These are phyloP conservation scores for Drosophila kepulauana DNA, from an alignment of 1,140 invertebrate genomes.

Conservation along the genomic window DNA sequence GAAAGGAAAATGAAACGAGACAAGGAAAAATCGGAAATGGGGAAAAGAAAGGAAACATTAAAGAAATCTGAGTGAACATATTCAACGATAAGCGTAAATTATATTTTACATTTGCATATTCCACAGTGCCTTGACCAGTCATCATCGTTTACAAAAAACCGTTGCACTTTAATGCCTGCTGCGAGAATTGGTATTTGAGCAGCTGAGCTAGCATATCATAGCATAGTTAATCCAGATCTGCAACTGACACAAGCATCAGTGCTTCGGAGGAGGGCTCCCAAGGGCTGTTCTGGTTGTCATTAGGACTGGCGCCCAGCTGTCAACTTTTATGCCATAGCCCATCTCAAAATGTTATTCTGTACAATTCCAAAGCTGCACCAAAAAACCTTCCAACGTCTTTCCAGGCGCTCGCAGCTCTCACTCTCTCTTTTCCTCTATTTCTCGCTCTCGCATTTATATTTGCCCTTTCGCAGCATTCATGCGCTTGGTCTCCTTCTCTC, in stretches of 20 bases:
- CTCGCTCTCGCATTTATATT: slow-evolving; percentile 7
- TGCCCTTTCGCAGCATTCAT: not conserved
- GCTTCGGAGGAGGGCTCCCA: slow-evolving; percentile 4
- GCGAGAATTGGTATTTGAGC: not conserved
- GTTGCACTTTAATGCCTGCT: not conserved
- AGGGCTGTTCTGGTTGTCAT: slow-evolving; percentile 43
- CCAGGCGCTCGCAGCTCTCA: slow-evolving; percentile 28
- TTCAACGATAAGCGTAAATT: slow-evolving; percentile 28
- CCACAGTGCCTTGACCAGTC: not conserved
- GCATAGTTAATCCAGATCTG: not conserved
- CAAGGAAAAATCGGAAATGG: slow-evolving; percentile 12
- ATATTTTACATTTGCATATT: slow-evolving; percentile 34
- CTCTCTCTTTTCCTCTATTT: slow-evolving; percentile 1
- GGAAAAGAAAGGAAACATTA: not conserved
- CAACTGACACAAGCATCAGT: slow-evolving; percentile 3
- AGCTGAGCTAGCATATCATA: slow-evolving; percentile 11
- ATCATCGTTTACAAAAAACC: not conserved
- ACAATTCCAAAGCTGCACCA: slow-evolving; percentile 46
- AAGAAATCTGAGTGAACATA: slow-evolving; percentile 13
- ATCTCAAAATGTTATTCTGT: slow-evolving; percentile 36
- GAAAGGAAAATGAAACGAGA: slow-evolving; percentile 10
- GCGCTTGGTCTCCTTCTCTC: slow-evolving; percentile 11
- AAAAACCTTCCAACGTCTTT: slow-evolving; percentile 53
- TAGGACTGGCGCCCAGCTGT: slow-evolving; percentile 71
- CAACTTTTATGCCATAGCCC: slow-evolving; percentile 48